Evolutionary conservation across 2,797 vertebrate species (phyloP), one percentile per base, ranked within the genome.

Genomic region (Knipowitschia caucasica): DNA sequence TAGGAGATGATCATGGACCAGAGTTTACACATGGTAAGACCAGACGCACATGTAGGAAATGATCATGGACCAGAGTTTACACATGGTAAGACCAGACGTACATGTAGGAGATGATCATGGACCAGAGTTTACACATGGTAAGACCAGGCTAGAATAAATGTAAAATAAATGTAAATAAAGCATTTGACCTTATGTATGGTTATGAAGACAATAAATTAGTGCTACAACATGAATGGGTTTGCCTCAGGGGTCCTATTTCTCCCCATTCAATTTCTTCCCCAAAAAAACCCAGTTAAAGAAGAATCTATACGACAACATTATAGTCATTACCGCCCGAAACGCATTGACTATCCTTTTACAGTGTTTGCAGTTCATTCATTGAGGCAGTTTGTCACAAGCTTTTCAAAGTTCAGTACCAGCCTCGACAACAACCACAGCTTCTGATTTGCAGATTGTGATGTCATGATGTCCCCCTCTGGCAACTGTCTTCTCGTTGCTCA

Each of bases 391-490:
- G 53, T 51, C 61, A 62, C 6, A 70, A 64, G 71, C 56, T 67
- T 69, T 65, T 57, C 63, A 66, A 65, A 45, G 59, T 56, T 52
- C 66, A 17, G 66, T 51, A 52, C 40, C 67, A 53, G 60, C 36
- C 53, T 69, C 71, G 66, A 52, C 70, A 70, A 77, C 73, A 18
- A 68, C 72, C 65, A 53, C 70, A 57, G 59, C 46, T 59, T 64
- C 79, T 80, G 81, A 85, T 83, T 77, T 82, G 73, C 73, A 81
- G 77, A 82, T 79, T 78, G 82, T 86, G 85, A 87, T 87, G 87
- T 88, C 79, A 82, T 76, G 76, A 79, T 84, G 81, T 82, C 77
- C 82, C 86, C 82, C 78, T 77, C 53, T 61, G 79, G 83, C 21
- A 23, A 73, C 62, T 70, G 65, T 81, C 69, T 73, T 75, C 78